These are phyloP conservation scores for Mythimna pallens DNA, from an alignment of 2,888 invertebrate genomes.

Conservation along the genomic window DNA sequence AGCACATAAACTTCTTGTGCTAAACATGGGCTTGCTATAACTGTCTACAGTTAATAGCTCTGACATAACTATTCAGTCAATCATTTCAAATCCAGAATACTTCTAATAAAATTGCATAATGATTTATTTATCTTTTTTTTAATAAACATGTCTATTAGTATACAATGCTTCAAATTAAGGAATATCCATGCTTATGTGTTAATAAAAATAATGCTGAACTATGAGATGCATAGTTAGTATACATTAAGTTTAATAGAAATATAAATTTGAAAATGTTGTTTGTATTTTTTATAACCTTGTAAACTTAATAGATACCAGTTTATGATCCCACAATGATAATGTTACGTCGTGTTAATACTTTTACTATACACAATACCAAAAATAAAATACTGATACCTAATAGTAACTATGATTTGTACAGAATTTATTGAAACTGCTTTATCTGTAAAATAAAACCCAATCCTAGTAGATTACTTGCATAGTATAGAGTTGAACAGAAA, in stretches of 20 bases:
- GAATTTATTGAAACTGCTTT: conserved; percentile 20
- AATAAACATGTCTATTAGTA: conserved; percentile 49
- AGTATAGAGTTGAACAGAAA: conserved; percentile 48
- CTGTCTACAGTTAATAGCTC: conserved; percentile 1
- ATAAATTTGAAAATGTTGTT: not conserved
- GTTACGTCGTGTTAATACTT: conserved; percentile 72
- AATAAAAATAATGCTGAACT: conserved; percentile 52
- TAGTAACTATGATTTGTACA: conserved; percentile 27
- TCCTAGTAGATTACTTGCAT: conserved; percentile 51
- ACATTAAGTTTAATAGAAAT: conserved; percentile 65
- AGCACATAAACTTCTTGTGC: conserved; percentile 14
- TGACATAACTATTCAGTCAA: not conserved
- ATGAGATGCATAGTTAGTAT: conserved; percentile 65
- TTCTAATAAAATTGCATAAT: not conserved
- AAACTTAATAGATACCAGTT: conserved; percentile 73
- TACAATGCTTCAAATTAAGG: conserved; percentile 42
- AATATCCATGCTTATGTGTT: conserved; percentile 64
- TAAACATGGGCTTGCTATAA: conserved; percentile 33
- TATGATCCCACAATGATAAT: conserved; percentile 64
- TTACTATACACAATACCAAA: conserved; percentile 63
- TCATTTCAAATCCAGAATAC: conserved; percentile 13
- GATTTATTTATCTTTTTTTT: conserved; percentile 10
- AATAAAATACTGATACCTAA: conserved; percentile 52
- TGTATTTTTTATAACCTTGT: conserved; percentile 6
- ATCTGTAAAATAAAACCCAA: conserved; percentile 47